phyloP scores from a whole-genome alignment of 2,797 vertebrate species.

The Glyptemys insculpta region DNA sequence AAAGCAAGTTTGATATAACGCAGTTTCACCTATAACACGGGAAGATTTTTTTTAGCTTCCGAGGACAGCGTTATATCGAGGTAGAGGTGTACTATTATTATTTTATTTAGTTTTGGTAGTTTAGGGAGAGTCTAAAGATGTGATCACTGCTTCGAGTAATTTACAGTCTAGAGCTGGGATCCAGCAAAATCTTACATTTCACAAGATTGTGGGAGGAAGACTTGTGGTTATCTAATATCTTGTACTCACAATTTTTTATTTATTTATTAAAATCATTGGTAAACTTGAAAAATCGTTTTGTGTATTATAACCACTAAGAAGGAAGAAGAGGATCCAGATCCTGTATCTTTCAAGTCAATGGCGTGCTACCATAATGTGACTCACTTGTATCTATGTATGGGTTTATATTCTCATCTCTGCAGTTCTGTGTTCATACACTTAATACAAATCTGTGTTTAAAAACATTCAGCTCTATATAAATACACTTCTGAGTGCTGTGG shows the following conservation, averaged over 20 bases:
- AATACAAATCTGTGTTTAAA: fast-evolving
- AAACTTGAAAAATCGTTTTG: neutral
- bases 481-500: neutral
- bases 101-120: neutral
- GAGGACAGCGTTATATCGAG: too few relatives aligned
- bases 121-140: neutral
- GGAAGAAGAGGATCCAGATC: neutral
- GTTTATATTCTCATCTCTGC: neutral
- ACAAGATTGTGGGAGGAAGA: neutral
- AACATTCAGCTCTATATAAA: fast-evolving
- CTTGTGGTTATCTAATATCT: fast-evolving
- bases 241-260: too few relatives aligned
- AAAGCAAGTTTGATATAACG: too few relatives aligned
- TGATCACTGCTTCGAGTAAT: neutral
- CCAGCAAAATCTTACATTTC: neutral
- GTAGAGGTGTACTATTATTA: neutral
- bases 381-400: neutral
- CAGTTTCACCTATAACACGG: too few relatives aligned
- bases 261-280: neutral
- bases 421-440: neutral
- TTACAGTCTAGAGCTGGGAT: neutral
- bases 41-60: too few relatives aligned
- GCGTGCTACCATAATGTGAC: neutral
- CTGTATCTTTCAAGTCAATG: neutral
- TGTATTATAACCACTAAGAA: neutral